These are phyloP conservation scores for Macquaria ambigua DNA, from an alignment of 2,113 vertebrate genomes.

Conservation along the genomic window DNA sequence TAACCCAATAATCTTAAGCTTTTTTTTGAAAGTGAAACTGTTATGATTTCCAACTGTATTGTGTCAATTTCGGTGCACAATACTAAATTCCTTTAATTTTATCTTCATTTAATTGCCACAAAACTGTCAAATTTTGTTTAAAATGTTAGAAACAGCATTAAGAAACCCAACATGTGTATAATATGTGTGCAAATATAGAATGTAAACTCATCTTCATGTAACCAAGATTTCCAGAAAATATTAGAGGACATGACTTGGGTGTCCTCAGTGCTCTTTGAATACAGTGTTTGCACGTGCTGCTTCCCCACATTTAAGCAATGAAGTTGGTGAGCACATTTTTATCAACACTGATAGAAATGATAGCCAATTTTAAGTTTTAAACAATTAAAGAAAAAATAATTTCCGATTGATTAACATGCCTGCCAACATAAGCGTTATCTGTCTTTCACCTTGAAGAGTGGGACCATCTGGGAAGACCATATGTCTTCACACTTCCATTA, in stretches of 20 bases:
- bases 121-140: neutral
- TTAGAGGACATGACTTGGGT: neutral
- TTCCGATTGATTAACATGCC: neutral
- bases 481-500: constrained; percentile 56
- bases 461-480: constrained; percentile 67
- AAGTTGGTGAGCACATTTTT: neutral
- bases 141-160: no score
- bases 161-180: no score
- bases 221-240: neutral
- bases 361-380: neutral
- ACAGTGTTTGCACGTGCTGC: neutral
- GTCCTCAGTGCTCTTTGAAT: neutral
- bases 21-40: neutral
- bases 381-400: neutral
- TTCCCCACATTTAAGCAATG: neutral
- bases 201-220: neutral
- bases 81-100: neutral
- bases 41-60: no score
- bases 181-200: neutral
- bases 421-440: constrained; percentile 14
- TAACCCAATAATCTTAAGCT: neutral
- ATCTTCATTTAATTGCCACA: neutral
- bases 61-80: neutral
- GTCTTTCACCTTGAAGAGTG: constrained; percentile 62
- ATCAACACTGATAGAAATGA: neutral